Percentiles rank a stretch among this genome's conserved stretches.
Evolutionary conservation across 2,888 invertebrate genomes (phyloP).

Genomic region (Melieria picta): DNA sequence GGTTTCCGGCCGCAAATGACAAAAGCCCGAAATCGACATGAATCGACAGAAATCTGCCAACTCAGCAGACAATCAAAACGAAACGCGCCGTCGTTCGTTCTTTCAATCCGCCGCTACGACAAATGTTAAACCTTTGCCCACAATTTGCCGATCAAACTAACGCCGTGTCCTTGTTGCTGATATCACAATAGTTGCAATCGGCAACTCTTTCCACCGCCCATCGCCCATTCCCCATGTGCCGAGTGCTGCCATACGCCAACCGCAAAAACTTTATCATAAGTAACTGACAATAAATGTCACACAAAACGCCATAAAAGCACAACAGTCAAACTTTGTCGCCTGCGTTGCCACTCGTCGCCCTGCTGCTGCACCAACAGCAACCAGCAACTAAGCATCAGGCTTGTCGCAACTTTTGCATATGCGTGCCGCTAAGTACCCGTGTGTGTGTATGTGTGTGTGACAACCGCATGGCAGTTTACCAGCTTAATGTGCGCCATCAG

Average conservation of each 20-base stretch:
- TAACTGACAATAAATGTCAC: constrained; percentile 59
- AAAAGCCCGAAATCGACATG: too few relatives aligned
- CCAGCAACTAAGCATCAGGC: constrained; percentile 6
- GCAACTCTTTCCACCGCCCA: background rate
- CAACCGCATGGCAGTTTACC: background rate
- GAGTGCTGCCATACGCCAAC: background rate
- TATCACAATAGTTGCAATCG: too few relatives aligned
- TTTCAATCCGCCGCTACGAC: background rate
- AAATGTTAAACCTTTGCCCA: constrained; percentile 2
- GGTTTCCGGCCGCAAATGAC: too few relatives aligned
- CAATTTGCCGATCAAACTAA: background rate
- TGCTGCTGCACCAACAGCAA: background rate
- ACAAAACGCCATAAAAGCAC: constrained; percentile 56
- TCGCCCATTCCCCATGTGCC: background rate
- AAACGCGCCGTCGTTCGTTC: background rate
- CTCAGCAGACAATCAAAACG: constrained; percentile 22
- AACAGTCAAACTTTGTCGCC: constrained; percentile 28
- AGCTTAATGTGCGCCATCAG: background rate
- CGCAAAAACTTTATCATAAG: constrained; percentile 54
- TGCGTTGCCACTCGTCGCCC: background rate
- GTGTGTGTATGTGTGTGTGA: background rate
- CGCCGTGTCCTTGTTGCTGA: background rate
- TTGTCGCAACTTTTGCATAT: constrained; percentile 11
- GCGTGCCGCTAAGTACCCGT: background rate
- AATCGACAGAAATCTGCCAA: constrained; percentile 9